Percentiles rank a stretch among this genome's conserved stretches.
Evolutionary conservation across 2,888 invertebrate genomes (phyloP).

Genomic region (Drosophila tripunctata): DNA sequence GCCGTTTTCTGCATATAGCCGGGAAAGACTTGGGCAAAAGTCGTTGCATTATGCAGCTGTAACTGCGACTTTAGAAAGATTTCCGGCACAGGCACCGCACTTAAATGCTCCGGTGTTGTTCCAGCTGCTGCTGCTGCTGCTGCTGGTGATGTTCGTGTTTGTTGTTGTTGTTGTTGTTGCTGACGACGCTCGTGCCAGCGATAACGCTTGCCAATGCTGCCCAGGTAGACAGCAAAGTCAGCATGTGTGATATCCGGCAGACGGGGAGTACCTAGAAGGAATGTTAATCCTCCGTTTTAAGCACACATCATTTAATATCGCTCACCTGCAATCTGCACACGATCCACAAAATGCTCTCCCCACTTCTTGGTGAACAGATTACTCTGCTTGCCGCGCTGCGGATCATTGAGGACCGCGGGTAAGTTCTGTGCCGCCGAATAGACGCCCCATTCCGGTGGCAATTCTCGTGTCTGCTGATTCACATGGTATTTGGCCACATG

Average conservation of each 20-base stretch:
- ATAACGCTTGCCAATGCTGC: constrained; percentile 89
- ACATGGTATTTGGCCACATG: constrained; percentile 90
- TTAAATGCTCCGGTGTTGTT: constrained; percentile 83
- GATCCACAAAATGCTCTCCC: constrained; percentile 97
- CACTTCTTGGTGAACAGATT: constrained; percentile 98
- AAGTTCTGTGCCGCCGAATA: constrained; percentile 97
- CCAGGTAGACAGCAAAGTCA: constrained; percentile 94
- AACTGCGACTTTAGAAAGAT: constrained; percentile 93
- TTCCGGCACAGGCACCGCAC: constrained; percentile 91
- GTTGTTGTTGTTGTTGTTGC: constrained; percentile 85
- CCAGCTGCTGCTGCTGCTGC: constrained; percentile 41
- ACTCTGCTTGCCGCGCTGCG: constrained; percentile 94
- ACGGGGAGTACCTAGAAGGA: constrained; percentile 88
- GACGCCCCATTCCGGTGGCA: constrained; percentile 85
- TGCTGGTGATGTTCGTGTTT: too few relatives aligned
- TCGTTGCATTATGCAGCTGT: constrained; percentile 90
- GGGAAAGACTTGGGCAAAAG: constrained; percentile 94
- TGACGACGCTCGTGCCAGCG: constrained; percentile 88
- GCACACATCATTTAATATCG: too few relatives aligned
- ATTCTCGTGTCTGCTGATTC: constrained; percentile 82
- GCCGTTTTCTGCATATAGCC: constrained; percentile 85
- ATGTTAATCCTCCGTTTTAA: background rate
- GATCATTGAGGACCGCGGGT: constrained; percentile 97
- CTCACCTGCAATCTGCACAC: constrained; percentile 87
- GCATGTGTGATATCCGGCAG: constrained; percentile 92